Conservation (phyloP, 2,113 vertebrate species). For the Nothoprocta perdicaria region DNA sequence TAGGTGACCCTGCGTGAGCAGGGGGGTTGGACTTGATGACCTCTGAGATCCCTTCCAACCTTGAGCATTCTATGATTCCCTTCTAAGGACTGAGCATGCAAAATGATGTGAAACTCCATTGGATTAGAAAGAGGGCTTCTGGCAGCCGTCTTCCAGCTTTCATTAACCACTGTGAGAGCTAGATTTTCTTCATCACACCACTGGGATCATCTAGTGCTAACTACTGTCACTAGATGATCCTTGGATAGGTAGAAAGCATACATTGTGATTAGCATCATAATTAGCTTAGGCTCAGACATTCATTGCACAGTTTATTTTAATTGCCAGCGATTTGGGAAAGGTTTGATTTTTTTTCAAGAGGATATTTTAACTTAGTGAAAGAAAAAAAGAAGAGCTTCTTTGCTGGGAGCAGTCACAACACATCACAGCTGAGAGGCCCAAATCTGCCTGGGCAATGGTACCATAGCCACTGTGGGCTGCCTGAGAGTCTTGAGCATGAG, state of each 20-base stretch:
- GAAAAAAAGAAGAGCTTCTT: neutral
- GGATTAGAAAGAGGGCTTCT: neutral
- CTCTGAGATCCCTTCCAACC: too few species aligned
- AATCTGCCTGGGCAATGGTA: fast-evolving
- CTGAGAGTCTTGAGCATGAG: fast-evolving
- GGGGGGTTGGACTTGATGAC: too few species aligned
- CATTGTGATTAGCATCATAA: neutral
- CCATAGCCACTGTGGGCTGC: fast-evolving
- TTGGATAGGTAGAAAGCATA: neutral
- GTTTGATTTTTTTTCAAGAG: neutral
- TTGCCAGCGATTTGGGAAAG: neutral
- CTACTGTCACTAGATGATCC: neutral
- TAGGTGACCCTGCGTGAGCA: too few species aligned
- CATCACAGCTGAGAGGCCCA: neutral
- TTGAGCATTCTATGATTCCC: too few species aligned
- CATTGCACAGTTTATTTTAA: neutral
- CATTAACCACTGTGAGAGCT: neutral
- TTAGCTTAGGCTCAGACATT: neutral
- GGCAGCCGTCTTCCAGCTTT: neutral
- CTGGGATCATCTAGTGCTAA: fast-evolving
- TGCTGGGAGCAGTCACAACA: fast-evolving
- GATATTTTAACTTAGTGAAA: neutral
- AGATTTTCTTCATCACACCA: neutral
- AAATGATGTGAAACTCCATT: neutral
- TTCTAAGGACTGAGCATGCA: neutral